Conservation (phyloP, 2,888 invertebrate genomes). For the Tortricodes alternella region DNA sequence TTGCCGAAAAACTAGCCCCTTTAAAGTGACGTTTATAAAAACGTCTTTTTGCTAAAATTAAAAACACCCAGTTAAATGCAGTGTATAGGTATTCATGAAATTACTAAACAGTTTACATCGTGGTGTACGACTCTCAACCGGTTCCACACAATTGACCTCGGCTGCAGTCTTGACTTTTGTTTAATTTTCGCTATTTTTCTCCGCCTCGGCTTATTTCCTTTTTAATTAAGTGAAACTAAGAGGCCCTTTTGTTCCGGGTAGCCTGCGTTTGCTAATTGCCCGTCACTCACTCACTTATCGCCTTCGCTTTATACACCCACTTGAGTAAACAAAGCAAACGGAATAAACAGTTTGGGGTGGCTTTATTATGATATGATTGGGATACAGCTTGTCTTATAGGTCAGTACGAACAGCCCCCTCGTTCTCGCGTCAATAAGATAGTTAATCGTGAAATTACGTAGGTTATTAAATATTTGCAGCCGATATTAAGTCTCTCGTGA, state of each 20-base stretch:
- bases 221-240: slow-evolving; percentile 77
- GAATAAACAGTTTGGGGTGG: slow-evolving; percentile 29
- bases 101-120: not conserved
- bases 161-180: slow-evolving; percentile 24
- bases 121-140: slow-evolving; percentile 4
- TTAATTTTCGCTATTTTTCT: slow-evolving; percentile 56
- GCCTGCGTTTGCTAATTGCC: slow-evolving; percentile 65
- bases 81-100: no score
- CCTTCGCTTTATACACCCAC: slow-evolving; percentile 61
- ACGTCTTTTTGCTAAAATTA: no score
- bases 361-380: not conserved
- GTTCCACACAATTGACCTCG: slow-evolving; percentile 10
- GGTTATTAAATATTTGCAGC: no score
- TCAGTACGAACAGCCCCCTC: not conserved
- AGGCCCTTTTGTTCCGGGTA: slow-evolving; percentile 62
- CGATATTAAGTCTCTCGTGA: no score
- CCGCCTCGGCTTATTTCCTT: slow-evolving; percentile 51
- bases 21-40: no score
- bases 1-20: no score
- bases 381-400: not conserved
- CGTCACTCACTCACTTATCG: slow-evolving; percentile 71
- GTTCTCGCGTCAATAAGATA: no score
- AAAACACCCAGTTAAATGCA: not conserved
- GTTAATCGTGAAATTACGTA: no score
- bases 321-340: slow-evolving; percentile 50